A percentile compares a stretch with the other conserved stretches of the same genome.
Conservation (phyloP, 2,797 vertebrate species). For the Leptodactylus fallax region DNA sequence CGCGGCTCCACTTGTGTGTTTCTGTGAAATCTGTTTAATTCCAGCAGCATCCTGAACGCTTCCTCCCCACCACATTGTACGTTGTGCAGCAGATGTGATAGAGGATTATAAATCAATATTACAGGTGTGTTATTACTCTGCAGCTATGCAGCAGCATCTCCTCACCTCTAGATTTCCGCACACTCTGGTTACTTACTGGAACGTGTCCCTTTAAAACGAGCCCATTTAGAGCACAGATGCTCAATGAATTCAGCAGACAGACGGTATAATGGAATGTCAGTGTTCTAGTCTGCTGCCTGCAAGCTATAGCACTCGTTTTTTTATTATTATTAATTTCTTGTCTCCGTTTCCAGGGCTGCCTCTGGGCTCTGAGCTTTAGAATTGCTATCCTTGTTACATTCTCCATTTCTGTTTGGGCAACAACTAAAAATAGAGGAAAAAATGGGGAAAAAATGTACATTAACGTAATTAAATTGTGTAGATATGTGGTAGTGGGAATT, state of each 20-base stretch:
- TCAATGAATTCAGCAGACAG: slow-evolving; percentile 79
- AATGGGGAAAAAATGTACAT: not conserved
- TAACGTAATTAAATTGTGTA: not conserved
- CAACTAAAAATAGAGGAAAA: slow-evolving; percentile 71
- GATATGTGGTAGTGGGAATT: not conserved
- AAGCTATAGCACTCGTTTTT: slow-evolving; percentile 69
- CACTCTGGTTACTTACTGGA: slow-evolving; percentile 62
- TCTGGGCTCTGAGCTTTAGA: slow-evolving; percentile 71
- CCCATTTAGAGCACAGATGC: slow-evolving; percentile 78
- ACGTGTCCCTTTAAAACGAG: slow-evolving; percentile 73
- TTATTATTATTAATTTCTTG: slow-evolving; percentile 76
- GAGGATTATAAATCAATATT: slow-evolving; percentile 61
- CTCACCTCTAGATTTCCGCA: slow-evolving; percentile 49
- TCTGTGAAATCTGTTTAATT: slow-evolving; percentile 50
- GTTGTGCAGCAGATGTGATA: slow-evolving; percentile 45
- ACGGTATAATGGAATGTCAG: slow-evolving; percentile 76
- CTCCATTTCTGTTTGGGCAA: slow-evolving; percentile 75
- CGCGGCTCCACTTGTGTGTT: slow-evolving; percentile 44
- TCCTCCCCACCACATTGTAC: slow-evolving; percentile 36
- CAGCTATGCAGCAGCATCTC: slow-evolving; percentile 23
- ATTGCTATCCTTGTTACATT: slow-evolving; percentile 71
- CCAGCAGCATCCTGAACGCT: not conserved
- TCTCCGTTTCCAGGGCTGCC: slow-evolving; percentile 75
- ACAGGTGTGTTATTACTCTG: slow-evolving; percentile 59
- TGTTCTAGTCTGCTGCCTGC: slow-evolving; percentile 77